phyloP scores from a whole-genome alignment of 2,797 vertebrate genomes.

The Anolis apletophallus region DNA sequence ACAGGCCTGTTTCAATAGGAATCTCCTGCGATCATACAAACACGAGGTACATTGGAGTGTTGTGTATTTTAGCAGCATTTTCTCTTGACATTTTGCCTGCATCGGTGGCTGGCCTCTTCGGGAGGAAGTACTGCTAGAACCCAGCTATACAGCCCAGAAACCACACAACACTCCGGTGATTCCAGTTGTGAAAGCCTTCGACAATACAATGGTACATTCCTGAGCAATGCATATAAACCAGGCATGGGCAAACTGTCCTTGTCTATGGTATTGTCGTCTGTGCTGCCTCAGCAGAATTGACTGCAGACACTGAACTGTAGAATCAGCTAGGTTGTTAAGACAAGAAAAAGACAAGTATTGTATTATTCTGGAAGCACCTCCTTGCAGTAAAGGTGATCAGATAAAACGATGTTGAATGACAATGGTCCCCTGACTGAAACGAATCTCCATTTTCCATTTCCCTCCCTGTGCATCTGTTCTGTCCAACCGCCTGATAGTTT shows the following conservation, averaged over 20 bases:
- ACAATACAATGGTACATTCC: neutral
- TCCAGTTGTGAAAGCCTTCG: too few relatives aligned
- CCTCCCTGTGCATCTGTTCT: neutral
- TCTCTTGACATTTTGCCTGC: too few relatives aligned
- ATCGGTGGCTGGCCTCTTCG: too few relatives aligned
- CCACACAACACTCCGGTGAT: too few relatives aligned
- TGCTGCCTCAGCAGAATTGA: neutral
- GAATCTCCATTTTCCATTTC: slow-evolving; percentile 22
- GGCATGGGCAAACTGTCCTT: too few relatives aligned
- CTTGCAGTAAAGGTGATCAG: neutral
- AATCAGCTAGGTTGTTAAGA: neutral
- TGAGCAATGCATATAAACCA: neutral
- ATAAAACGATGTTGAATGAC: slow-evolving; percentile 9
- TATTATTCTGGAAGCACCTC: neutral
- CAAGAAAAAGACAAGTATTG: neutral
- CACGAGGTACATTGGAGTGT: neutral
- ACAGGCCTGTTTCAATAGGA: neutral
- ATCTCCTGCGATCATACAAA: neutral
- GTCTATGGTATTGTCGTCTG: neutral
- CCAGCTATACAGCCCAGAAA: too few relatives aligned
- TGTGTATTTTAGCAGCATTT: too few relatives aligned
- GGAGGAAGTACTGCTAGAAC: too few relatives aligned
- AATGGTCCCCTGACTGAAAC: neutral
- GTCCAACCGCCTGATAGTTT: neutral
- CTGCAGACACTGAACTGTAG: rapidly evolving